phyloP scores from a whole-genome alignment of 1,140 invertebrate genomes.

The Frieseomelitta varia region DNA sequence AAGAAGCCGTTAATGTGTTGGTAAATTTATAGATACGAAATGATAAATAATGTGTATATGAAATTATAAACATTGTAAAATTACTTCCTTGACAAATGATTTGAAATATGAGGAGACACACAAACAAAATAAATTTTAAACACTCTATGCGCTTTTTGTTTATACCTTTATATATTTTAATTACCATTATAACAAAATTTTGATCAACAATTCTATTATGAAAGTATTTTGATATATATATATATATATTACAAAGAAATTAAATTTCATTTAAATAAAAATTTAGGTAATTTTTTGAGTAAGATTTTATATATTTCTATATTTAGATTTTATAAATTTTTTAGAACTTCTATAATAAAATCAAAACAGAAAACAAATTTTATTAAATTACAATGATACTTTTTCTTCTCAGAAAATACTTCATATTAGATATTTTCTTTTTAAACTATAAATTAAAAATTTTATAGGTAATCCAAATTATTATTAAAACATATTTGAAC shows the following conservation, averaged over 20 bases:
- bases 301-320: background rate
- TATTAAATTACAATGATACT: too few relatives aligned
- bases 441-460: too few relatives aligned
- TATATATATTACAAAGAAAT: too few relatives aligned
- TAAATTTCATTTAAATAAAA: background rate
- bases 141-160: slow-evolving; percentile 11
- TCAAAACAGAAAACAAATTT: too few relatives aligned
- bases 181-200: background rate
- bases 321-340: too few relatives aligned
- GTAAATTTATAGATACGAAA: background rate
- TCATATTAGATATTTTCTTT: too few relatives aligned
- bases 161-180: slow-evolving; percentile 28
- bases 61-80: slow-evolving; percentile 27
- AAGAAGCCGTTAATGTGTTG: background rate
- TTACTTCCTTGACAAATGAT: slow-evolving; percentile 18
- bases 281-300: background rate
- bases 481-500: too few relatives aligned
- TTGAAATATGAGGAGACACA: slow-evolving; percentile 16
- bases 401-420: too few relatives aligned
- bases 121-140: slow-evolving; percentile 40
- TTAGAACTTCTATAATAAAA: too few relatives aligned
- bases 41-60: slow-evolving; percentile 1
- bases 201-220: background rate
- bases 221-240: background rate
- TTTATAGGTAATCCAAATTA: too few relatives aligned